Conservation (phyloP, 2,888 invertebrate genomes). For the Tupiocoris notatus region DNA sequence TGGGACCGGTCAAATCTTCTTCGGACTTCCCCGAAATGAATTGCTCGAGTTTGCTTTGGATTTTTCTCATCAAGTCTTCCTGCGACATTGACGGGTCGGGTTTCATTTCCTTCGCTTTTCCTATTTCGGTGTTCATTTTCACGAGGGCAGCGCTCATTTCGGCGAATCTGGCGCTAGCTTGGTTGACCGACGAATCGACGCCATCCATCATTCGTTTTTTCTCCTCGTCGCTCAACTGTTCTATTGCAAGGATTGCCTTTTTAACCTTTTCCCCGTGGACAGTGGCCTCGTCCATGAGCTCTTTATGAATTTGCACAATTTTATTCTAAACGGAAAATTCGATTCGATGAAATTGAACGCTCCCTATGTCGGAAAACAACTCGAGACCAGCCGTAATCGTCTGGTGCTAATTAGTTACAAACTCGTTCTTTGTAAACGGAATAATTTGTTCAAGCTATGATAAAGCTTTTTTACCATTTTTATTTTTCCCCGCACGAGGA, state of each 20-base stretch:
- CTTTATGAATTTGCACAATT: slow-evolving; percentile 17
- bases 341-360: background rate
- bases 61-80: slow-evolving; percentile 13
- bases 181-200: background rate
- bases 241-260: background rate
- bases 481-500: too few relatives aligned
- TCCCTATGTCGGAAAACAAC: background rate
- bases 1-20: background rate
- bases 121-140: background rate
- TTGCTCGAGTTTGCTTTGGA: background rate
- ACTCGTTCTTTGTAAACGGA: too few relatives aligned
- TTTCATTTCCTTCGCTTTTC: slow-evolving; percentile 7
- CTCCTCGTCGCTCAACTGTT: background rate
- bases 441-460: too few relatives aligned
- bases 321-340: slow-evolving; percentile 5
- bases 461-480: too few relatives aligned
- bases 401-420: too few relatives aligned
- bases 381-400: too few relatives aligned
- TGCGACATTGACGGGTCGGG: background rate
- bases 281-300: background rate
- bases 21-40: background rate
- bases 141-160: background rate
- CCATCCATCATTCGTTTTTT: background rate
- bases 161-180: background rate
- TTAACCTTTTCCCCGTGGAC: background rate